These are phyloP conservation scores for Trachelus stipa DNA, from an alignment of 2,888 invertebrate species.

Conservation along the genomic window DNA sequence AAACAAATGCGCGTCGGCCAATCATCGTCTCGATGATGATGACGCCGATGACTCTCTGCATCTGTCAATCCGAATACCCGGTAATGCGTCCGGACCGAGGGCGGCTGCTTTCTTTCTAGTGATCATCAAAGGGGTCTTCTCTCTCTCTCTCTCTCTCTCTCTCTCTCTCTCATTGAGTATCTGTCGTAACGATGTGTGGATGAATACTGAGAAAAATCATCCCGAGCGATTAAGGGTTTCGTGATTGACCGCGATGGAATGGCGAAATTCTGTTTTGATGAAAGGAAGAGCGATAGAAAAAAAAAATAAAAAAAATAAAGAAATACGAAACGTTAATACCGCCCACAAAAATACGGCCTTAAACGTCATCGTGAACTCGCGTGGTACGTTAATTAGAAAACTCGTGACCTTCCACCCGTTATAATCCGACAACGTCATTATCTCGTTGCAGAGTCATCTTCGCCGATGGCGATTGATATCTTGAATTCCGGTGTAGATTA, in stretches of 20 bases:
- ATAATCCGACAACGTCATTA: neutral
- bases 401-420: neutral
- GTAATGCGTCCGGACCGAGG: neutral
- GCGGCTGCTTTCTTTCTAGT: neutral
- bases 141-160: neutral
- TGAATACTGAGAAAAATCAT: neutral
- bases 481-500: neutral
- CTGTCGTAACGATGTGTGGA: neutral
- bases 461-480: neutral
- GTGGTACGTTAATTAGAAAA: neutral
- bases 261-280: conserved; percentile 7
- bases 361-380: neutral
- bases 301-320: conserved; percentile 22
- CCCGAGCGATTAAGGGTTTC: neutral
- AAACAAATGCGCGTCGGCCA: conserved; percentile 61
- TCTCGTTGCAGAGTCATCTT: neutral
- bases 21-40: conserved; percentile 50
- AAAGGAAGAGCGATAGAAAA: conserved; percentile 19
- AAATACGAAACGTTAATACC: conserved; percentile 15
- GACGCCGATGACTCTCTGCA: conserved; percentile 57
- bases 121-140: neutral
- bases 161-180: neutral
- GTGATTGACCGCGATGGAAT: conserved; percentile 14
- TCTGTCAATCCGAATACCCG: conserved; percentile 57
- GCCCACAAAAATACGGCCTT: neutral